A percentile compares a stretch with the other conserved stretches of the same genome.
These are phyloP conservation scores for Sinhomidia bicolor DNA, from an alignment of 2,888 invertebrate species.

Conservation along the genomic window DNA sequence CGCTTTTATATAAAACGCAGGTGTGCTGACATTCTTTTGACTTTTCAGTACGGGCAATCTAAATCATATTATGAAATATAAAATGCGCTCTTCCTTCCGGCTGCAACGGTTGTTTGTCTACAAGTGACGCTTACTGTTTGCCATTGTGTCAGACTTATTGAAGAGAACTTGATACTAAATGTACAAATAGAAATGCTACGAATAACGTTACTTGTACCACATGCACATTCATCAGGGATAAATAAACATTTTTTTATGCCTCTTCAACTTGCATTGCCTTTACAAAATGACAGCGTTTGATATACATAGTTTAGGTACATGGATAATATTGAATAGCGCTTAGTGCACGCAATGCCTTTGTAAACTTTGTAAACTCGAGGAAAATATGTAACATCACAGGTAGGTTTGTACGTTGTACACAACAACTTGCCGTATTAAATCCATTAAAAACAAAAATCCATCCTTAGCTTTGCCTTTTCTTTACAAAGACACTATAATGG, in stretches of 20 bases:
- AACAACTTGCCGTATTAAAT: background rate
- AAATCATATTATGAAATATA: background rate
- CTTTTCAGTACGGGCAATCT: background rate
- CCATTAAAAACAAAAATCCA: background rate
- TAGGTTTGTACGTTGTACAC: no score
- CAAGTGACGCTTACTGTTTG: constrained; percentile 42
- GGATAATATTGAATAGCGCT: background rate
- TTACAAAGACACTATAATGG: background rate
- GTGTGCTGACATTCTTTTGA: background rate
- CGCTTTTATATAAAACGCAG: constrained; percentile 4
- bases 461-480: background rate
- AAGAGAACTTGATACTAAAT: background rate
- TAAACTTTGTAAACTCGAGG: background rate
- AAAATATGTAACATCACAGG: background rate
- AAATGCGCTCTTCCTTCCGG: constrained; percentile 50
- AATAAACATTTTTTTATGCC: background rate
- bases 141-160: constrained; percentile 23
- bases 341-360: no score
- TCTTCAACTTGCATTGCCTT: no score
- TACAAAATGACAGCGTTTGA: no score
- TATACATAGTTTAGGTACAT: no score
- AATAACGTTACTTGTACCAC: no score
- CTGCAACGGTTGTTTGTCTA: constrained; percentile 55
- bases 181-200: background rate
- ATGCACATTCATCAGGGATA: background rate